Percentiles rank a stretch among this genome's conserved stretches.
Evolutionary conservation across 2,888 invertebrate genomes (phyloP).

Genomic region (Acrobeloides nanus): DNA sequence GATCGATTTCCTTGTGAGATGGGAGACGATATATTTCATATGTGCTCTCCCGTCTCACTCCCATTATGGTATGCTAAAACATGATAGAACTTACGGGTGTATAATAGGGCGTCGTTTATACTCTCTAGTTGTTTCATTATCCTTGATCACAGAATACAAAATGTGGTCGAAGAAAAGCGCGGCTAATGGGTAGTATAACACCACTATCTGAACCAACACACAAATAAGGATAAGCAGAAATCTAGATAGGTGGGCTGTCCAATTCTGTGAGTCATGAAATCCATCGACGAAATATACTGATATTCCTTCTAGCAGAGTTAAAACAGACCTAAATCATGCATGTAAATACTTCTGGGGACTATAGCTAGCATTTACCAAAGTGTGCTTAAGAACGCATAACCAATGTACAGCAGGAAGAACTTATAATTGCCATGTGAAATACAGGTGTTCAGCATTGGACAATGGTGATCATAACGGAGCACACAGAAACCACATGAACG

Average conservation of each 20-base stretch:
- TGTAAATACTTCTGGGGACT: slow-evolving; percentile 8
- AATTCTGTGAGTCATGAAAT: no score
- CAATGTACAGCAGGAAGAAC: slow-evolving; percentile 37
- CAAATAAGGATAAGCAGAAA: slow-evolving; percentile 17
- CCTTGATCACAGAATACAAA: slow-evolving; percentile 21
- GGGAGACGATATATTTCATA: no score
- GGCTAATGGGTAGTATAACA: slow-evolving; percentile 33
- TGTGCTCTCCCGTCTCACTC: no score
- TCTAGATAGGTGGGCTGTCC: slow-evolving; percentile 19
- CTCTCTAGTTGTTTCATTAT: slow-evolving; percentile 46
- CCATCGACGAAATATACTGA: slow-evolving; percentile 30
- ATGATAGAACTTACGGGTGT: no score
- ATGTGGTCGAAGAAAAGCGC: slow-evolving; percentile 27
- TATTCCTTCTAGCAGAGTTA: slow-evolving; percentile 28
- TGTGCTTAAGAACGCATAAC: slow-evolving; percentile 27
- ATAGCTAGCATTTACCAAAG: slow-evolving; percentile 17
- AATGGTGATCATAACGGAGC: slow-evolving; percentile 31
- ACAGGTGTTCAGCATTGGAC: slow-evolving; percentile 44
- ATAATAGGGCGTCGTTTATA: slow-evolving; percentile 40
- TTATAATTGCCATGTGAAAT: slow-evolving; percentile 38
- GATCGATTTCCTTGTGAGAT: no score
- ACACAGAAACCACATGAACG: slow-evolving; percentile 38
- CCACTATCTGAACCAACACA: slow-evolving; percentile 9
- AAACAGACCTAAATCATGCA: slow-evolving; percentile 18
- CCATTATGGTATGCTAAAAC: no score